phyloP scores from a whole-genome alignment of 2,797 vertebrate species.

The Sebastes matsubarae region DNA sequence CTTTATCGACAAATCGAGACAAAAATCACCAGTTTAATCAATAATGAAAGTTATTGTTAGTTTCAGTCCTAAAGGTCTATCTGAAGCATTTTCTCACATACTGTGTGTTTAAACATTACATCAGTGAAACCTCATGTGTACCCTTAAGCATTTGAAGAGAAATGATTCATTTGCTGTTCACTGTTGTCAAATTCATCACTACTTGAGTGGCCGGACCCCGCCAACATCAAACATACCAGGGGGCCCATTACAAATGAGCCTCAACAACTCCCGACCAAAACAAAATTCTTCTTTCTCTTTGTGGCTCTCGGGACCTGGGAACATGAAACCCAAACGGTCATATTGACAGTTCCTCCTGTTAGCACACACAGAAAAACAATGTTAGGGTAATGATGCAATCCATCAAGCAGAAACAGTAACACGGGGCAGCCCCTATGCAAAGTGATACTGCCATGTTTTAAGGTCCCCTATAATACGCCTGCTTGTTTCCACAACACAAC shows the following conservation, averaged over 20 bases:
- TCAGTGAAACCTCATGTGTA: not conserved
- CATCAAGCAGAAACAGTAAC: conserved; percentile 58
- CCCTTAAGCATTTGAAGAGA: conserved; percentile 19
- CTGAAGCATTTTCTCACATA: not conserved
- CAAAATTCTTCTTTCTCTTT: conserved; percentile 34
- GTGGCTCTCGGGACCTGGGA: conserved; percentile 49
- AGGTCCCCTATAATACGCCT: conserved; percentile 53
- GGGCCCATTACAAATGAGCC: conserved; percentile 55
- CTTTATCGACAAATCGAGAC: not conserved
- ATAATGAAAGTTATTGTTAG: not conserved
- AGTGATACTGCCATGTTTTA: conserved; percentile 55
- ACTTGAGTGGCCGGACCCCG: conserved; percentile 20
- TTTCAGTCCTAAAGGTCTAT: not conserved
- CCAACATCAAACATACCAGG: conserved; percentile 62
- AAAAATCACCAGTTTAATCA: not conserved
- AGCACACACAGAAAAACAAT: conserved; percentile 50
- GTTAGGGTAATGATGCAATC: conserved; percentile 67
- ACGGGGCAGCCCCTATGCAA: conserved; percentile 68
- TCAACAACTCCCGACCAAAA: conserved; percentile 52
- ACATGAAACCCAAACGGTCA: conserved; percentile 60
- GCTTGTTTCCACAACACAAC: conserved; percentile 70
- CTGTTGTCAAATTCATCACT: conserved; percentile 53
- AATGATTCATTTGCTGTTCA: conserved; percentile 23
- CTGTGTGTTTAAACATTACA: not conserved
- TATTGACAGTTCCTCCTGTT: conserved; percentile 70